Evolutionary conservation across 23 tunicate genomes (phyloP), one percentile per base, ranked within the genome.

Genomic region (Oikopleura dioica): DNA sequence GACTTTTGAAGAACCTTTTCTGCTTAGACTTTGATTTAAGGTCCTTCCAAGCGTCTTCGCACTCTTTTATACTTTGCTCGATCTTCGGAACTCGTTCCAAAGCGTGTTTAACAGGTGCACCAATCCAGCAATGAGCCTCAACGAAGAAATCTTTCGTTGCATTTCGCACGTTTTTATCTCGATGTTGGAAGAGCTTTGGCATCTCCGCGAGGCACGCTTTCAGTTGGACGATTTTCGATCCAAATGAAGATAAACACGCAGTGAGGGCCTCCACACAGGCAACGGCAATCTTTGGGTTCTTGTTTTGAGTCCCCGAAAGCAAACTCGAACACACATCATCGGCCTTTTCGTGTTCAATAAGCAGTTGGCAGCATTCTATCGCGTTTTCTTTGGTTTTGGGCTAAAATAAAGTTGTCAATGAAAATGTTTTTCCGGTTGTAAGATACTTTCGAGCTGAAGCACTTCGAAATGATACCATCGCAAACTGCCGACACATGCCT

Each of bases 401-500:
- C 75, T n/a, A n/a, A n/a, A n/a, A n/a, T n/a, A n/a, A n/a, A n/a
- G n/a, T n/a, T n/a, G n/a, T n/a, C n/a, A n/a, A n/a, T n/a, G n/a
- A n/a, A n/a, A n/a, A n/a, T n/a, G n/a, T n/a, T n/a, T n/a, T n/a
- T n/a, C n/a, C n/a, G n/a, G n/a, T n/a, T n/a, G n/a, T n/a, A n/a
- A n/a, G n/a, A n/a, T n/a, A n/a, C n/a, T n/a, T 94, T 94, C 23
- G 88, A 69, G 84, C 83, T 94, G 44, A 94, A 86, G 79, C 99
- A 94, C 76, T 94, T 94, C 23, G 82, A 35, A 33, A 86, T 44
- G 31, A 94, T 76, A 1, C 95, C 99, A 77, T 81, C 55, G 37
- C 86, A 44, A 34, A 86, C 95, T 76, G 83, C 95, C 59, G 26
- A 2, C 4, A 24, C 29, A 16, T 75, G 77, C 32, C 51, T 75